phyloP scores from a whole-genome alignment of 2,888 invertebrate genomes.

The Neuroscelio doddi region DNA sequence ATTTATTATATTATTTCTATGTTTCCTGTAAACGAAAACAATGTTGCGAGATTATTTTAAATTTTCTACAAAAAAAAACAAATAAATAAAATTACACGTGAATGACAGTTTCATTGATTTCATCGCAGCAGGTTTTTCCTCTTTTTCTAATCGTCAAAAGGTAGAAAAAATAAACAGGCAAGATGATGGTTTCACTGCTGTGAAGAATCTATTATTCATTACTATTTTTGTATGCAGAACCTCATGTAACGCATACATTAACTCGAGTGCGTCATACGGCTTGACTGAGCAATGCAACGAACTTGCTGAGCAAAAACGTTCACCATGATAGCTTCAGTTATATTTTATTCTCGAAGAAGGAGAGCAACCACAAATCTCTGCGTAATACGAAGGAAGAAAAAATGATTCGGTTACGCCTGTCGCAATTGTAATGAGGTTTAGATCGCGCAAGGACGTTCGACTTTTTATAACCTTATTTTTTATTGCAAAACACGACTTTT shows the following conservation, averaged over 20 bases:
- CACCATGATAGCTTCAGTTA: conserved; percentile 31
- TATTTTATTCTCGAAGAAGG: conserved; percentile 24
- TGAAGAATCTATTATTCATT: conserved; percentile 54
- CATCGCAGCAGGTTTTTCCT: background rate
- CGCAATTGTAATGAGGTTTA: conserved; percentile 7
- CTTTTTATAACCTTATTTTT: background rate
- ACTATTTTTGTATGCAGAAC: conserved; percentile 53
- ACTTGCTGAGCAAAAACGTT: conserved; percentile 24
- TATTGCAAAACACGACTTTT: too few species aligned
- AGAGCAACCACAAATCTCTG: conserved; percentile 10
- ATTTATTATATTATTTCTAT: too few species aligned
- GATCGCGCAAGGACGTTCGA: conserved; percentile 4
- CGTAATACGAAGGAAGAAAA: conserved; percentile 7
- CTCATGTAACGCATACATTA: conserved; percentile 49
- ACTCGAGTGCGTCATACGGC: conserved; percentile 46
- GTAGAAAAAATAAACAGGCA: conserved; percentile 7
- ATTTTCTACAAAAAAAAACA: too few species aligned
- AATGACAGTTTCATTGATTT: background rate
- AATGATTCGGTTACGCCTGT: conserved; percentile 6
- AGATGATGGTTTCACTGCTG: conserved; percentile 39
- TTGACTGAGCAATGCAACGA: conserved; percentile 46
- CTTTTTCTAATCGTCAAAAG: conserved; percentile 9
- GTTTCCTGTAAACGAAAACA: too few species aligned
- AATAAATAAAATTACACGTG: too few species aligned
- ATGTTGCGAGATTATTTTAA: too few species aligned